Base-by-base conservation (phyloP, 1,140 invertebrate genomes). In the Tetragonula clypearis region DNA sequence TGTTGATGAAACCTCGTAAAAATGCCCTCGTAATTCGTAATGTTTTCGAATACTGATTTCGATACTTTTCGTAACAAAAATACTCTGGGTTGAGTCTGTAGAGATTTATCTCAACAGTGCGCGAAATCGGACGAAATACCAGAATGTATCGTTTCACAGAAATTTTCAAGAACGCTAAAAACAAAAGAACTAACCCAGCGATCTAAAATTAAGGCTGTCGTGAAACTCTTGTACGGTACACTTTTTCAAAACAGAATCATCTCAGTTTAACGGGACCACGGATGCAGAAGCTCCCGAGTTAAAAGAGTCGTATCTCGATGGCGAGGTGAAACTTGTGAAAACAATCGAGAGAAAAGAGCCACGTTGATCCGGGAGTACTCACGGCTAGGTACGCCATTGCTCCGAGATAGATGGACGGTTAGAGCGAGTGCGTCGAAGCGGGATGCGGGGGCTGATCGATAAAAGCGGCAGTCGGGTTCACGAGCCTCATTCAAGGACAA, bases 401-500 rank as follows among this genome's bases (percentile, higher is more conserved):
- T 93, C 90, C 88, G 91, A 86, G 92, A 93, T 94, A 92, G 93
- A 94, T 92, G 93, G 92, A 92, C 91, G 90, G 89, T 91, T 90
- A 92, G 93, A 92, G 90, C 89, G 93, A 94, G 90, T 93, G 93
- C 93, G 94, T 92, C 91, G 91, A 92, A 92, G 93, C 92, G 93
- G 93, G 93, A 92, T 94, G 93, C 92, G 94, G 94, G 94, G 94
- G 94, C 94, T 95, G 94, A 95, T 95, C 94, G 94, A 95, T 95
- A 95, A 95, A 95, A 93, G 93, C 92, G 90, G 92, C 92, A 87
- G 77, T 88, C 91, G 94, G 92, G 95, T 95, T 95, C 94, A 95
- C 94, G 90, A 94, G 94, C 95, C 94, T 93, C 94, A 93, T 95
- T 95, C 95, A 95, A 95, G 95, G 95, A 95, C 95, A 95, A 95